A percentile compares a stretch with the other conserved stretches of the same genome.
Conservation (phyloP, 2,888 invertebrate species). For the Sarcophaga variegata region DNA sequence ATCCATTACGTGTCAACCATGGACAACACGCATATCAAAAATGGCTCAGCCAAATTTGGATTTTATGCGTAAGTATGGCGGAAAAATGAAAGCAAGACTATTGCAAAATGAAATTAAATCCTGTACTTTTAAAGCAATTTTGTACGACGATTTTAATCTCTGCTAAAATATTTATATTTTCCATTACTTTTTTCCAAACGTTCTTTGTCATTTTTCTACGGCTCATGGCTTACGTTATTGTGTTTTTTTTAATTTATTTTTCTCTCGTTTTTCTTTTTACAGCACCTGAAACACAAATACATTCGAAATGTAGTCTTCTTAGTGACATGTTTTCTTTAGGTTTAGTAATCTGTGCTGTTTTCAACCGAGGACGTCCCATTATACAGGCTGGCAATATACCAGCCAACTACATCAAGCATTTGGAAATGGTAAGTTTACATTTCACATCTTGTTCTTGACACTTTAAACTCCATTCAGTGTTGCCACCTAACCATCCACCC, state of each 20-base stretch:
- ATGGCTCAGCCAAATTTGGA: conserved; percentile 97
- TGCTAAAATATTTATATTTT: neutral
- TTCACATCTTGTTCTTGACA: conserved; percentile 19
- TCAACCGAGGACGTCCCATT: conserved; percentile 93
- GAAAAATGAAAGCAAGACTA: neutral
- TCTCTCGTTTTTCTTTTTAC: conserved; percentile 71
- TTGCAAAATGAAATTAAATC: neutral
- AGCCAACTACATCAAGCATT: conserved; percentile 93
- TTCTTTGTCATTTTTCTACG: neutral
- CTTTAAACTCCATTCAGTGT: neutral
- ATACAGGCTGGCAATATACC: conserved; percentile 95
- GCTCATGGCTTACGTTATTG: neutral
- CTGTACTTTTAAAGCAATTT: conserved; percentile 14
- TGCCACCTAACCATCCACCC: neutral
- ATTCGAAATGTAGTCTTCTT: conserved; percentile 90
- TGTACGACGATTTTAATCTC: conserved; percentile 6
- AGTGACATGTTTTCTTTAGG: conserved; percentile 99
- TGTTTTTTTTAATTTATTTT: conserved; percentile 6
- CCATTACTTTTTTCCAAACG: neutral
- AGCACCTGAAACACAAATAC: conserved; percentile 96
- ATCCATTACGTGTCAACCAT: conserved; percentile 90
- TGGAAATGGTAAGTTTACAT: conserved; percentile 89
- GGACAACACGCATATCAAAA: conserved; percentile 95
- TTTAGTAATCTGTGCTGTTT: conserved; percentile 95
- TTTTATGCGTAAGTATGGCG: conserved; percentile 87